Evolutionary conservation across 2,113 vertebrate species (phyloP).

Genomic region (Oriolus oriolus): DNA sequence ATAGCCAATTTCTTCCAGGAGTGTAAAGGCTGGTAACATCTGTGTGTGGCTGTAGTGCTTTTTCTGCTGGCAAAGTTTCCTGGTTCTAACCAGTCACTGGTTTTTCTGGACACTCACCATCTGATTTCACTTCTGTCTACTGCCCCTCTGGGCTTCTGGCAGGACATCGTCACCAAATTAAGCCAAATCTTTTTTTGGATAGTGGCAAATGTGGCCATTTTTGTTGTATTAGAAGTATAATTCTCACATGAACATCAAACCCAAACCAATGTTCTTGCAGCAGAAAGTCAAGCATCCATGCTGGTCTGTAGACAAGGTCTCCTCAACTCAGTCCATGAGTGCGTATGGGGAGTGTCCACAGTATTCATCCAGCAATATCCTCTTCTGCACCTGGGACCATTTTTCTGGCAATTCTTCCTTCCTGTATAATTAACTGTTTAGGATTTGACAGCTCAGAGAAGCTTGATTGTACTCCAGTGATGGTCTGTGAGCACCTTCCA

Average conservation of each 20-base stretch:
- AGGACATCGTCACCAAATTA: background rate
- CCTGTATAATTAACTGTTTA: background rate
- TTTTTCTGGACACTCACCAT: background rate
- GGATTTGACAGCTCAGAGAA: background rate
- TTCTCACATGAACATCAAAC: background rate
- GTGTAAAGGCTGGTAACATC: background rate
- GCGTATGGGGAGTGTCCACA: background rate
- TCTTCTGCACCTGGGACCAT: background rate
- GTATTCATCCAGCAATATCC: background rate
- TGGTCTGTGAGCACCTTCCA: background rate
- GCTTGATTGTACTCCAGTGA: background rate
- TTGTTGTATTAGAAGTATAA: background rate
- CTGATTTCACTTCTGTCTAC: background rate
- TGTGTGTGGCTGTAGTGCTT: background rate
- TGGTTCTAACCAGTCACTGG: background rate
- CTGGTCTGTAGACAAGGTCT: background rate
- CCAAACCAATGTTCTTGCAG: background rate
- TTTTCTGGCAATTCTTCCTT: background rate
- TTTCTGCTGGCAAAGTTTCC: background rate
- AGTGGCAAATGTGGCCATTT: background rate
- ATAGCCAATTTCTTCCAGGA: background rate
- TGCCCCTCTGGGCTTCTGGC: background rate
- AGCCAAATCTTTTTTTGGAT: background rate
- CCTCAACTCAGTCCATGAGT: background rate
- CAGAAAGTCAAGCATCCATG: fast-evolving